These are phyloP conservation scores for Montipora capricornis DNA, from an alignment of 64 coral and sea anemone species.

Conservation along the genomic window DNA sequence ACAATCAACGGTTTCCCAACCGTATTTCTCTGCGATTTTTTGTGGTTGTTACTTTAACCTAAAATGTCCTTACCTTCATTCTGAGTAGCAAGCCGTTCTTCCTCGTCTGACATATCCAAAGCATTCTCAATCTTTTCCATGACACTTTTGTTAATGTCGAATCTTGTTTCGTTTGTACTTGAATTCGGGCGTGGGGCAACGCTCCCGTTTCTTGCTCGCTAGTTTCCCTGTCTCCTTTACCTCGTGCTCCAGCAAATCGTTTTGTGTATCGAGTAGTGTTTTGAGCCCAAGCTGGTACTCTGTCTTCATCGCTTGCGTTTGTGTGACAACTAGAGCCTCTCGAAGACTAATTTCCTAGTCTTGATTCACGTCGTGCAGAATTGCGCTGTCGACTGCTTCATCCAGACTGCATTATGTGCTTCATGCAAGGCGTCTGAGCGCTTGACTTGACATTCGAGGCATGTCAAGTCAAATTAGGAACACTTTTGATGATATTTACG, in stretches of 20 bases:
- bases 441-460: no score
- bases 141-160: not conserved
- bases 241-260: not conserved
- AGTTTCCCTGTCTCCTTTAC: not conserved
- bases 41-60: not conserved
- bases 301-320: no score
- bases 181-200: not conserved
- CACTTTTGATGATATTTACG: no score
- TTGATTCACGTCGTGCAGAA: no score
- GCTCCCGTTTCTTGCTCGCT: not conserved
- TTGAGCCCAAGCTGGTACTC: no score
- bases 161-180: not conserved
- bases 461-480: no score
- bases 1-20: not conserved
- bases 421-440: no score
- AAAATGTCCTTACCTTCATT: not conserved
- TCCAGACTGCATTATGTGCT: no score
- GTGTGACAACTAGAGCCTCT: no score
- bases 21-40: not conserved
- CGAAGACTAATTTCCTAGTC: no score
- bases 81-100: not conserved
- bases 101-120: not conserved
- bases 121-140: not conserved
- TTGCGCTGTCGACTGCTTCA: no score
- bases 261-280: no score